These are phyloP conservation scores for Gymnoscopelus braueri DNA, from an alignment of 2,797 vertebrate species.

Conservation along the genomic window DNA sequence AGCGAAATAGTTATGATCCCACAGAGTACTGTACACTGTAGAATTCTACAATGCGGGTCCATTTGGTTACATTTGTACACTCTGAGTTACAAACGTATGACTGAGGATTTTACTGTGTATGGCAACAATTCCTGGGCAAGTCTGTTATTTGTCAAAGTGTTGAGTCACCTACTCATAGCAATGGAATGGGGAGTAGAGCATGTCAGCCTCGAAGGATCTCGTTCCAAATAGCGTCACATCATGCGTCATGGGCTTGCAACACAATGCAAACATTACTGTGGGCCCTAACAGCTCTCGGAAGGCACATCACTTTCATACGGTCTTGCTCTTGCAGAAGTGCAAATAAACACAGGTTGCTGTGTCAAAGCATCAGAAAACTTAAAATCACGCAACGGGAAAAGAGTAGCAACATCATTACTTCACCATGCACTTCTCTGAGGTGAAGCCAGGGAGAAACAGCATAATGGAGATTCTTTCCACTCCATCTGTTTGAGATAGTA, in stretches of 20 bases:
- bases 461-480: background rate
- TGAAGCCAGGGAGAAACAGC: background rate
- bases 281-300: conserved; percentile 1
- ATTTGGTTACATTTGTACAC: no score
- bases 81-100: no score
- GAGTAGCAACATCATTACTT: conserved; percentile 28
- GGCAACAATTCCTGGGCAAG: conserved; percentile 48
- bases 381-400: conserved; percentile 13
- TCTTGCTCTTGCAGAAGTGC: conserved; percentile 7
- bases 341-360: conserved; percentile 20
- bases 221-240: conserved; percentile 14
- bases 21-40: conserved; percentile 15
- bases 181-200: conserved; percentile 20
- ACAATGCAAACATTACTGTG: background rate
- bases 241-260: conserved; percentile 19
- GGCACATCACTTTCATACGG: conserved; percentile 11
- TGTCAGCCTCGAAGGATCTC: conserved; percentile 10
- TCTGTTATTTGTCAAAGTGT: conserved; percentile 68
- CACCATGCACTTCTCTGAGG: background rate
- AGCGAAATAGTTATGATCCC: conserved; percentile 64
- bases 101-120: no score
- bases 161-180: conserved; percentile 53
- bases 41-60: no score
- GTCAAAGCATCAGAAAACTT: conserved; percentile 27
- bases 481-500: background rate